Percentiles rank a stretch among this genome's conserved stretches.
Evolutionary conservation across 2,888 invertebrate species (phyloP).

Genomic region (Tortricodes alternella): DNA sequence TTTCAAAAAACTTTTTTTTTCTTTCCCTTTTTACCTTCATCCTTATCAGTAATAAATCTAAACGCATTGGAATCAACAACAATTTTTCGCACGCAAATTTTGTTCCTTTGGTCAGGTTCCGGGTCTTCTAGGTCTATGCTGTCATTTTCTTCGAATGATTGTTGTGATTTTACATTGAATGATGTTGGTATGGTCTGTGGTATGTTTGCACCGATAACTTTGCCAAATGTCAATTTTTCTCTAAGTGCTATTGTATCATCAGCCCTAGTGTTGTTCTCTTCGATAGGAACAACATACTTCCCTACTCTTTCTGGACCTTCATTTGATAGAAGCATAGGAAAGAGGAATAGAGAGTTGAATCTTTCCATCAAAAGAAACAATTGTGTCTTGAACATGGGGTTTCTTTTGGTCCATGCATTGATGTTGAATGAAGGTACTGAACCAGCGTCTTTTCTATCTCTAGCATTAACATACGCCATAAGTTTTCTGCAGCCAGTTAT

Average conservation of each 20-base stretch:
- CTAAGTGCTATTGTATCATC: too few species aligned
- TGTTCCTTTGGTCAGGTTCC: not conserved
- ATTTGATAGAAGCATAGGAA: slow-evolving; percentile 66
- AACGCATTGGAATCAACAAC: slow-evolving; percentile 8
- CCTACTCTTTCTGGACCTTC: slow-evolving; percentile 36
- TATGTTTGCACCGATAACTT: not conserved
- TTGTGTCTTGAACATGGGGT: slow-evolving; percentile 47
- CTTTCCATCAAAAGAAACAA: slow-evolving; percentile 51
- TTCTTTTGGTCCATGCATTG: slow-evolving; percentile 43
- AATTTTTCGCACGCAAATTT: slow-evolving; percentile 1
- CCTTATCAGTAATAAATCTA: slow-evolving; percentile 2
- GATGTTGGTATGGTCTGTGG: too few species aligned
- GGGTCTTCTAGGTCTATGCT: slow-evolving; percentile 14
- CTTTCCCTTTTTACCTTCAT: not conserved
- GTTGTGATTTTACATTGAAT: too few species aligned
- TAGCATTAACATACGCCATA: slow-evolving; percentile 44
- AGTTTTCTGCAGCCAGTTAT: slow-evolving; percentile 62
- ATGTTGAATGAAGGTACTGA: slow-evolving; percentile 35
- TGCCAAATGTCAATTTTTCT: not conserved
- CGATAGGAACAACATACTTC: not conserved
- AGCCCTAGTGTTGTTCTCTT: not conserved
- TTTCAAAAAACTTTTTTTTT: not conserved
- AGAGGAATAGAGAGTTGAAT: slow-evolving; percentile 57
- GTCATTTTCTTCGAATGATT: not conserved
- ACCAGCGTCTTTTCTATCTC: slow-evolving; percentile 27